These are phyloP conservation scores for Mythimna loreyi DNA, from an alignment of 2,888 invertebrate genomes.

Conservation along the genomic window DNA sequence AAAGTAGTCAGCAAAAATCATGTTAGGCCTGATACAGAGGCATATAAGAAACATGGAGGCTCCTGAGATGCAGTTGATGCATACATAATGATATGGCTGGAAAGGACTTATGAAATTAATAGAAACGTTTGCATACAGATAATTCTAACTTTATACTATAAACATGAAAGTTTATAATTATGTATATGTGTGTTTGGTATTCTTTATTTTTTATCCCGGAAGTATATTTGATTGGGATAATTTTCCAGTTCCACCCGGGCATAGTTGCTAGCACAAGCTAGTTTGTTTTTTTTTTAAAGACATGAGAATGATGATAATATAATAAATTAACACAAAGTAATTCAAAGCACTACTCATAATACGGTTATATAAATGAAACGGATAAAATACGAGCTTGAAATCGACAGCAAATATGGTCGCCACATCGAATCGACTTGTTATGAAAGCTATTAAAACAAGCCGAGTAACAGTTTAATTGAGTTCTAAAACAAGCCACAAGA, in stretches of 20 bases:
- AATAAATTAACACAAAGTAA: too few relatives aligned
- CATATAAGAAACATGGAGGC: not conserved
- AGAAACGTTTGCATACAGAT: too few relatives aligned
- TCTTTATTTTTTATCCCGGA: too few relatives aligned
- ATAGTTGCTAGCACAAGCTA: too few relatives aligned
- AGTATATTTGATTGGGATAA: too few relatives aligned
- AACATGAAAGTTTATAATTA: too few relatives aligned
- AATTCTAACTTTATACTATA: too few relatives aligned
- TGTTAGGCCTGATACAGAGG: not conserved
- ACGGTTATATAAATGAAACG: not conserved
- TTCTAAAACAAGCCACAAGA: constrained; percentile 32
- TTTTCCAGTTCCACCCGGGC: too few relatives aligned
- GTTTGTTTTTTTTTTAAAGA: too few relatives aligned
- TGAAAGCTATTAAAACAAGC: constrained; percentile 48
- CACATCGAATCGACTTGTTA: constrained; percentile 17
- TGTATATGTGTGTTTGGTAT: too few relatives aligned
- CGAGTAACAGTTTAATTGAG: constrained; percentile 39
- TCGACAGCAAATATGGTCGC: not conserved
- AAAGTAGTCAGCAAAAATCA: not conserved
- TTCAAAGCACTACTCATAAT: not conserved
- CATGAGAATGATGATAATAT: too few relatives aligned
- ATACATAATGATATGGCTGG: not conserved
- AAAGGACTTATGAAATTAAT: not conserved
- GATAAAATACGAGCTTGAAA: constrained; percentile 1
- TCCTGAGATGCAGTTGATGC: not conserved